phyloP scores from a whole-genome alignment of 2,888 invertebrate genomes.

The Ceriagrion tenellum region DNA sequence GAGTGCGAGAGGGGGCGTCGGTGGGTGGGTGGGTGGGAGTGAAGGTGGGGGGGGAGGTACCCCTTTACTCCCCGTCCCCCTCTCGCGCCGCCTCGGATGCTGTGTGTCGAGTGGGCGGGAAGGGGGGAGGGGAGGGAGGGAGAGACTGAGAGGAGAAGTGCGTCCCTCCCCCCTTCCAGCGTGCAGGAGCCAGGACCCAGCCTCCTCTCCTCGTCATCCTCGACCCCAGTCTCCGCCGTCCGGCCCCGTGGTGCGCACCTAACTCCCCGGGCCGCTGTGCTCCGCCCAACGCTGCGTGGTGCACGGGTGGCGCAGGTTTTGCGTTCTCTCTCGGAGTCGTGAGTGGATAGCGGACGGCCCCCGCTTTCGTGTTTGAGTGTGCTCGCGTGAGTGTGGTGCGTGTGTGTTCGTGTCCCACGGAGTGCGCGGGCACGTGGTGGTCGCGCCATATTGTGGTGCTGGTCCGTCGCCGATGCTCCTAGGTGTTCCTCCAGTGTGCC shows the following conservation, averaged over 20 bases:
- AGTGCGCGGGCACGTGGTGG: too few species aligned
- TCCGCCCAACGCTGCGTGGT: too few species aligned
- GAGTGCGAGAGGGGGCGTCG: too few species aligned
- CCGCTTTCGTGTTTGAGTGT: not conserved
- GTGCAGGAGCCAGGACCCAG: constrained; percentile 42
- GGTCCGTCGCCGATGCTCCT: too few species aligned
- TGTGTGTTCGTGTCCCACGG: too few species aligned
- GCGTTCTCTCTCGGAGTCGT: not conserved
- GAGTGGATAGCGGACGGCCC: not conserved
- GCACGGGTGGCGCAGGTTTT: not conserved
- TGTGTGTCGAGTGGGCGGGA: constrained; percentile 55
- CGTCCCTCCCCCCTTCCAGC: constrained; percentile 64
- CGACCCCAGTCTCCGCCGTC: constrained; percentile 41
- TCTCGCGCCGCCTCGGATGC: constrained; percentile 68
- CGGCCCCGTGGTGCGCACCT: constrained; percentile 6
- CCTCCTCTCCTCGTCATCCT: constrained; percentile 19
- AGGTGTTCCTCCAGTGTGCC: not conserved
- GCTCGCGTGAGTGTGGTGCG: too few species aligned
- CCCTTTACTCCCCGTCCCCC: not conserved
- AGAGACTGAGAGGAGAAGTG: too few species aligned
- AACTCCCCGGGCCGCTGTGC: not conserved
- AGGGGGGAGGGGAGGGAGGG: constrained; percentile 17
- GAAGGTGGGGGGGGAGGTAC: constrained; percentile 72
- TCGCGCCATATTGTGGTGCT: too few species aligned
- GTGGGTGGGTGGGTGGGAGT: constrained; percentile 66